These are phyloP conservation scores for Nymphalis polychloros DNA, from an alignment of 2,888 invertebrate genomes.

Conservation along the genomic window DNA sequence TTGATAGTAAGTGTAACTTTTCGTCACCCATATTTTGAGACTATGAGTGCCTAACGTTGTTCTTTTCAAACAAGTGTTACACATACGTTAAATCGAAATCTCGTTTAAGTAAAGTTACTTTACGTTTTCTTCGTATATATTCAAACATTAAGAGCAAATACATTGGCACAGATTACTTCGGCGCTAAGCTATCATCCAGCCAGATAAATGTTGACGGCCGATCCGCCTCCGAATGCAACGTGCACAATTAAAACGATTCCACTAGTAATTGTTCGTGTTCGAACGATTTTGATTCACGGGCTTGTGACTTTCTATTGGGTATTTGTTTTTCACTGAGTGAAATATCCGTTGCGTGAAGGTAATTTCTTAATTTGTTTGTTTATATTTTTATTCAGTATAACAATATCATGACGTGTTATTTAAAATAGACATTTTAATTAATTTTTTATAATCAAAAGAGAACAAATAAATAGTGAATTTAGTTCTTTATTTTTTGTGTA, in stretches of 20 bases:
- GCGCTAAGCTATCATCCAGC: constrained; percentile 18
- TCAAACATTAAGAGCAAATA: neutral
- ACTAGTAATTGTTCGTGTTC: constrained; percentile 19
- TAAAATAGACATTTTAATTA: too few relatives aligned
- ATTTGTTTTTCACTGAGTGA: constrained; percentile 24
- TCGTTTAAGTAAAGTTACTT: neutral
- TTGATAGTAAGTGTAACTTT: too few relatives aligned
- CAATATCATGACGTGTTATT: too few relatives aligned
- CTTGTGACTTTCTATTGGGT: constrained; percentile 21
- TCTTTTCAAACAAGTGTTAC: neutral
- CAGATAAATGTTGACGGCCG: constrained; percentile 39
- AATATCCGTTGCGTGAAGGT: constrained; percentile 13
- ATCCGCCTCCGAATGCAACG: constrained; percentile 13
- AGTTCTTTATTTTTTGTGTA: too few relatives aligned
- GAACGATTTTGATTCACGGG: constrained; percentile 25
- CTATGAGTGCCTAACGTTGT: too few relatives aligned
- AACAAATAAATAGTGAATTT: too few relatives aligned
- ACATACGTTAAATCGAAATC: neutral
- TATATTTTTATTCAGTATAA: neutral
- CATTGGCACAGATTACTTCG: constrained; percentile 2
- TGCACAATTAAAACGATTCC: constrained; percentile 9
- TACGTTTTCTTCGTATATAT: neutral
- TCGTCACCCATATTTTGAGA: too few relatives aligned
- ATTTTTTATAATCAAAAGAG: too few relatives aligned
- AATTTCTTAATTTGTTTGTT: neutral